These are phyloP conservation scores for Hippocampus comes DNA, from an alignment of 2,113 vertebrate species.

Conservation along the genomic window DNA sequence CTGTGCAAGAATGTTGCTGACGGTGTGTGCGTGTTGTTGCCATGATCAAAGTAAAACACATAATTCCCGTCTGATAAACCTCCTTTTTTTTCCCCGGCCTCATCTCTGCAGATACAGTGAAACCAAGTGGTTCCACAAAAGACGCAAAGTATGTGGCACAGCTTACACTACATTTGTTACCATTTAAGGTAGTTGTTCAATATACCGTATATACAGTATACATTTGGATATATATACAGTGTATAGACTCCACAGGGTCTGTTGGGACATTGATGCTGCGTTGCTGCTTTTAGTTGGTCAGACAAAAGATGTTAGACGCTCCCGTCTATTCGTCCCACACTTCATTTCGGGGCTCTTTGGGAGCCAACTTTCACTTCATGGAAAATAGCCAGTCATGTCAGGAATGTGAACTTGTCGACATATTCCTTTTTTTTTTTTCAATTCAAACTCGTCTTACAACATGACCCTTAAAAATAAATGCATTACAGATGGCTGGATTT, in stretches of 20 bases:
- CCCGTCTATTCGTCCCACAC: background rate
- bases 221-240: background rate
- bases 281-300: background rate
- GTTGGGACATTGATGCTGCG: background rate
- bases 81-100: background rate
- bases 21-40: conserved; percentile 45
- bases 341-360: background rate
- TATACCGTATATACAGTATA: background rate
- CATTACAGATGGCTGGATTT: background rate
- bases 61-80: conserved; percentile 52
- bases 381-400: background rate
- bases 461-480: no score
- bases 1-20: conserved; percentile 40
- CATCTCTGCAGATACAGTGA: conserved; percentile 46
- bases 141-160: conserved; percentile 46
- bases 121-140: conserved; percentile 58
- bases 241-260: background rate
- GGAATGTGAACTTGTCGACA: background rate
- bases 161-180: conserved; percentile 37
- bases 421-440: background rate
- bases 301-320: background rate
- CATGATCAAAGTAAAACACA: conserved; percentile 66
- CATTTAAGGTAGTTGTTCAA: conserved; percentile 39
- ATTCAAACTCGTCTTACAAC: background rate
- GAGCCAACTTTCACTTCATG: background rate